Conservation (phyloP, 2,888 invertebrate genomes). For the Crematogaster levior region DNA sequence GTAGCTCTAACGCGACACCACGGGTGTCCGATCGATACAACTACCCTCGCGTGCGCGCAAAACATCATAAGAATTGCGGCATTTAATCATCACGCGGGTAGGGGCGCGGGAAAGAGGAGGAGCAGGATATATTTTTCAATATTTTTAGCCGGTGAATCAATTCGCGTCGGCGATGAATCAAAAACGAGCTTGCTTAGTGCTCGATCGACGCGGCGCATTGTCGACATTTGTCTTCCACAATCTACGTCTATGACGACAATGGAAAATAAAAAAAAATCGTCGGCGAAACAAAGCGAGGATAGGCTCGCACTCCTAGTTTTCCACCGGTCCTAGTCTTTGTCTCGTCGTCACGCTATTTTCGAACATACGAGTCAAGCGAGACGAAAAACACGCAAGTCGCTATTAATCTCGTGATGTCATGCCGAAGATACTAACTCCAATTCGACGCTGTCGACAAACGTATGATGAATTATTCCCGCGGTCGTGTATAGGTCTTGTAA, state of each 20-base stretch:
- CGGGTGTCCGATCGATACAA: slow-evolving; percentile 44
- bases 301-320: not conserved
- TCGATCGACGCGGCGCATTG: slow-evolving; percentile 19
- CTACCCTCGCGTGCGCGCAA: slow-evolving; percentile 44
- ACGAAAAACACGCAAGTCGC: slow-evolving; percentile 55
- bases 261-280: not conserved
- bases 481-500: not conserved
- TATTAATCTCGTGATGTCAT: slow-evolving; percentile 63
- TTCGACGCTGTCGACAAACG: slow-evolving; percentile 32
- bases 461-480: slow-evolving; percentile 47
- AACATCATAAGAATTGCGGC: slow-evolving; percentile 45
- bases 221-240: slow-evolving; percentile 55
- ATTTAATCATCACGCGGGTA: slow-evolving; percentile 27
- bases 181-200: not conserved
- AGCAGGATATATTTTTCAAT: slow-evolving; percentile 3
- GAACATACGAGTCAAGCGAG: slow-evolving; percentile 28
- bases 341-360: slow-evolving; percentile 48
- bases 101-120: not conserved
- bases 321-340: not conserved
- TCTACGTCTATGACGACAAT: slow-evolving; percentile 43
- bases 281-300: slow-evolving; percentile 13
- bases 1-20: slow-evolving; percentile 14
- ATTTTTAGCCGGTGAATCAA: slow-evolving; percentile 55
- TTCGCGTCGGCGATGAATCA: slow-evolving; percentile 56
- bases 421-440: slow-evolving; percentile 51